Conservation (phyloP, 2,888 invertebrate species). For the Nezara viridula region DNA sequence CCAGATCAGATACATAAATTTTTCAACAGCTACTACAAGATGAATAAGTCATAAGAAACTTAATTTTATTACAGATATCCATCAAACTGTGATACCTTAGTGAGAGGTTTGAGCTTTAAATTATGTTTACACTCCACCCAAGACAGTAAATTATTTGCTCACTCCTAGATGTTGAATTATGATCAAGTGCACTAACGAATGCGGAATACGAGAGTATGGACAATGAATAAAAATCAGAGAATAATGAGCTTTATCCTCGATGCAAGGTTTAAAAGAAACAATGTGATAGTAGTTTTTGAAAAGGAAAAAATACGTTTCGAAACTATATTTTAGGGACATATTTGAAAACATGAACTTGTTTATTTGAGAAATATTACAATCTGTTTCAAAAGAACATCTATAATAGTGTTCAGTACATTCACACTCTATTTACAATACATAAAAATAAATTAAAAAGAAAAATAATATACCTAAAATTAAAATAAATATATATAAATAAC, state of each 20-base stretch:
- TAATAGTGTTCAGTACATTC: too few relatives aligned
- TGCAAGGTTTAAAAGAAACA: not conserved
- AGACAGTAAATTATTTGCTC: not conserved
- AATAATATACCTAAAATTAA: too few relatives aligned
- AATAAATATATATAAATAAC: too few relatives aligned
- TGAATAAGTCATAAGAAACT: slow-evolving; percentile 4
- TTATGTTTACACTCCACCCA: not conserved
- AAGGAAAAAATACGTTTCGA: too few relatives aligned
- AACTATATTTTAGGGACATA: too few relatives aligned
- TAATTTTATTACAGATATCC: not conserved
- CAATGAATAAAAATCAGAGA: not conserved
- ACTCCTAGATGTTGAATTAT: not conserved
- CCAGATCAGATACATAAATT: slow-evolving; percentile 1
- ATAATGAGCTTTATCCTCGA: not conserved
- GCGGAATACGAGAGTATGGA: not conserved
- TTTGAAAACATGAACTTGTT: too few relatives aligned
- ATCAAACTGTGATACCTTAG: not conserved
- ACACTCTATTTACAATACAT: too few relatives aligned
- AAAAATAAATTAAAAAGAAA: too few relatives aligned
- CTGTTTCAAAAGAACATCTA: too few relatives aligned
- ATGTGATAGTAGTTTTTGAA: too few relatives aligned
- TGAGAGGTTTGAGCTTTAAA: not conserved
- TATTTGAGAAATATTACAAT: too few relatives aligned
- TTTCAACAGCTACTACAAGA: not conserved
- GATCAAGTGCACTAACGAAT: not conserved